Percentiles rank a stretch among this genome's conserved stretches.
These are phyloP conservation scores for Mesoclemmys tuberculata DNA, from an alignment of 2,113 vertebrate species.

Conservation along the genomic window DNA sequence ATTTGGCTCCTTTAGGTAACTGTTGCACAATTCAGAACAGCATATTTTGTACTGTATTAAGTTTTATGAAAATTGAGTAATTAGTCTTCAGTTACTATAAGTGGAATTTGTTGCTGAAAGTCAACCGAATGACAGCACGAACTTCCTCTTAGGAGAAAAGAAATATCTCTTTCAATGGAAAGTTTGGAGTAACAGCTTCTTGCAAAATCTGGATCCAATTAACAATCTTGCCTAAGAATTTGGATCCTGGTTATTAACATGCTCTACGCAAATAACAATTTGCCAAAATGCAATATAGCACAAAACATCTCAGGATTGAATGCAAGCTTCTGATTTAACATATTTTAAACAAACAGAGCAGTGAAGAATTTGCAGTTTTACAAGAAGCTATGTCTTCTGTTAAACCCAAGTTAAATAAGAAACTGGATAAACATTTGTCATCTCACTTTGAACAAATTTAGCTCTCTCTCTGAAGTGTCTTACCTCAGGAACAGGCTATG, in stretches of 20 bases:
- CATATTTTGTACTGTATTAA: neutral
- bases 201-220: conserved; percentile 69
- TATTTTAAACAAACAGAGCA: conserved; percentile 40
- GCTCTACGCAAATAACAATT: conserved; percentile 61
- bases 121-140: conserved; percentile 41
- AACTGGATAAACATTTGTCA: conserved; percentile 40
- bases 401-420: conserved; percentile 33
- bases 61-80: conserved; percentile 10
- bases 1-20: neutral
- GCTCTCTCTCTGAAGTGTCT: neutral
- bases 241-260: conserved; percentile 61
- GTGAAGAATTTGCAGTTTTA: conserved; percentile 4
- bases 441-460: neutral
- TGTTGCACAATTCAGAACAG: neutral
- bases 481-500: neutral
- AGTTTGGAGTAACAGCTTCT: conserved; percentile 61
- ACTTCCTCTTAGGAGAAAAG: conserved; percentile 34
- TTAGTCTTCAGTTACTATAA: neutral
- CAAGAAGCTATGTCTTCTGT: conserved; percentile 8
- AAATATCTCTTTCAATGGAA: conserved; percentile 61
- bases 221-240: conserved; percentile 52
- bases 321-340: conserved; percentile 30
- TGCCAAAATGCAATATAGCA: conserved; percentile 66
- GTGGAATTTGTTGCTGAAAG: neutral
- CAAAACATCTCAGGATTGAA: conserved; percentile 38